Conservation (phyloP, 2,888 invertebrate genomes). For the Leucoma salicis region DNA sequence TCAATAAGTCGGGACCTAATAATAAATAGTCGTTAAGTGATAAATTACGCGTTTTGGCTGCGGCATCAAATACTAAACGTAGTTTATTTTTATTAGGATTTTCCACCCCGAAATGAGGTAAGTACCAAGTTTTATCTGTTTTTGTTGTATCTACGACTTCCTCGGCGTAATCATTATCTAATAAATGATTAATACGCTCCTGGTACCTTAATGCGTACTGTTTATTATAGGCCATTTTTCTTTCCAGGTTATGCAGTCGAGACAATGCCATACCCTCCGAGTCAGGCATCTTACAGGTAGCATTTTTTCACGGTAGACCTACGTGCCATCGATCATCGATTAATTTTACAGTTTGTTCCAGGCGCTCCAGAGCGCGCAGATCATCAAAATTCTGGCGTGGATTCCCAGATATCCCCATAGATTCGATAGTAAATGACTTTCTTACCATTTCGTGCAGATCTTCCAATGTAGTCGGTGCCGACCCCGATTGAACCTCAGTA, state of each 20-base stretch:
- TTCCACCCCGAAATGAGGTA: slow-evolving; percentile 29
- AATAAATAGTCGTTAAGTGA: slow-evolving; percentile 11
- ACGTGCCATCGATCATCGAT: slow-evolving; percentile 3
- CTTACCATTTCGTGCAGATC: slow-evolving; percentile 2
- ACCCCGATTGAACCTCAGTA: background rate
- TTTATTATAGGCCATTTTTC: background rate
- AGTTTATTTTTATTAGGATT: slow-evolving; percentile 26
- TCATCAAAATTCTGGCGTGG: slow-evolving; percentile 4
- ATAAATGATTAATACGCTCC: background rate
- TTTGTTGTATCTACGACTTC: background rate
- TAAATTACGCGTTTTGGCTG: slow-evolving; percentile 9
- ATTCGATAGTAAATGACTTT: slow-evolving; percentile 3
- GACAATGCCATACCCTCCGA: background rate
- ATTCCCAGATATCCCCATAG: slow-evolving; percentile 3
- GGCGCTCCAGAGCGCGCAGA: background rate
- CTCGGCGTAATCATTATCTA: background rate
- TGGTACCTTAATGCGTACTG: background rate
- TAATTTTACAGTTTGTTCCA: background rate
- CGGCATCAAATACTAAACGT: slow-evolving; percentile 24
- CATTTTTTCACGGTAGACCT: background rate
- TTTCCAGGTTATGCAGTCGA: background rate
- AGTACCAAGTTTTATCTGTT: slow-evolving; percentile 18
- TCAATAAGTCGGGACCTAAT: slow-evolving; percentile 21
- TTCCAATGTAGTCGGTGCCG: background rate
- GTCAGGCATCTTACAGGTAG: background rate